A percentile compares a stretch with the other conserved stretches of the same genome.
Evolutionary conservation across 2,888 invertebrate genomes (phyloP).

Genomic region (Balanococcus diminutus): DNA sequence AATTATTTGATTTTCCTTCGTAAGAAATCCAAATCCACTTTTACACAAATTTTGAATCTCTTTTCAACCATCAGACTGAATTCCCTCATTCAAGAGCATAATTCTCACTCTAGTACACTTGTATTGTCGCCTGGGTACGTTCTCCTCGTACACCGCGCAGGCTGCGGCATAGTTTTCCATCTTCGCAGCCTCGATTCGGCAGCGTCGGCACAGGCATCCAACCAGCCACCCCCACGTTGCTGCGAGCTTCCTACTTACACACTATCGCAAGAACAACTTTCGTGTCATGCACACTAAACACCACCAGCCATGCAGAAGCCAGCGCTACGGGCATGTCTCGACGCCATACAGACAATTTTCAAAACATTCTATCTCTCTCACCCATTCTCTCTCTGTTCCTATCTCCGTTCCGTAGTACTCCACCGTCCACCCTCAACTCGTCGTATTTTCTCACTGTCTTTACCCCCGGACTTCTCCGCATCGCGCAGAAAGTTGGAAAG

Average conservation of each 20-base stretch:
- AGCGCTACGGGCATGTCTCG: conserved; percentile 11
- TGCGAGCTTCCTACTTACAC: background rate
- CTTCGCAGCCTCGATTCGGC: background rate
- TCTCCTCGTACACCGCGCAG: background rate
- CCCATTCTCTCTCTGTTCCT: background rate
- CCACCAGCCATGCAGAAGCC: background rate
- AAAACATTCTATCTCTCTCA: background rate
- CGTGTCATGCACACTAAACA: conserved; percentile 1
- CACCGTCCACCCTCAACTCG: too few relatives aligned
- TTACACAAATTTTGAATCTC: too few relatives aligned
- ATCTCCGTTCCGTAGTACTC: background rate
- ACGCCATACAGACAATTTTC: conserved; percentile 12
- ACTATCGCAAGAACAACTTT: conserved; percentile 8
- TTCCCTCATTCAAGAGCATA: too few relatives aligned
- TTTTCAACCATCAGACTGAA: too few relatives aligned
- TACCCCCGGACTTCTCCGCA: too few relatives aligned
- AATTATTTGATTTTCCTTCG: too few relatives aligned
- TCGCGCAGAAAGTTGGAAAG: too few relatives aligned
- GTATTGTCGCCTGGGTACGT: background rate
- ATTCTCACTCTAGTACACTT: background rate
- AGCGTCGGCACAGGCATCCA: background rate
- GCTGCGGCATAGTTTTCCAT: background rate
- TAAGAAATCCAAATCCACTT: too few relatives aligned
- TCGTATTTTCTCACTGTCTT: too few relatives aligned
- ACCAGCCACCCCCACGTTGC: background rate